phyloP scores from a whole-genome alignment of 2,888 invertebrate genomes.

The Luffia ferchaultella region DNA sequence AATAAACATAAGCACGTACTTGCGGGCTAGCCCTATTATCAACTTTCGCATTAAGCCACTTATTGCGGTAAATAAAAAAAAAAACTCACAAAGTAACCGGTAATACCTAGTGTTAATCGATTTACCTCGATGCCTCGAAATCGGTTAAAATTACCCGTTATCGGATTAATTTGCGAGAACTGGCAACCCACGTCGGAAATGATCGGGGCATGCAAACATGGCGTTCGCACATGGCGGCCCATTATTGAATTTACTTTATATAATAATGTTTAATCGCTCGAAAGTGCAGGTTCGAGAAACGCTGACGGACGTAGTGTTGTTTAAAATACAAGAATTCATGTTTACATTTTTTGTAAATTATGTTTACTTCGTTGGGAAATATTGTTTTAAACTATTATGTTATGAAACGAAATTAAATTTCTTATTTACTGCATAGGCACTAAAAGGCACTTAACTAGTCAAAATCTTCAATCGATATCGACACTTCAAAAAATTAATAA shows the following conservation, averaged over 20 bases:
- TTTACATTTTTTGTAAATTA: too few species aligned
- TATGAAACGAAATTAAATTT: too few species aligned
- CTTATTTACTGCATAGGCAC: too few species aligned
- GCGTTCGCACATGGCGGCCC: constrained; percentile 41
- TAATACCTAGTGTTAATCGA: background rate
- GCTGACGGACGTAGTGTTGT: constrained; percentile 4
- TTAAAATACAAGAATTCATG: background rate
- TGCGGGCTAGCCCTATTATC: too few species aligned
- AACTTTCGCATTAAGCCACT: too few species aligned
- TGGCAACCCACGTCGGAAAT: background rate
- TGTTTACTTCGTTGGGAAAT: too few species aligned
- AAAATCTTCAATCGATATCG: too few species aligned
- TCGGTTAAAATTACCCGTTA: background rate
- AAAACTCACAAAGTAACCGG: background rate
- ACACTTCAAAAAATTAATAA: too few species aligned
- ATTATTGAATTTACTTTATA: constrained; percentile 67
- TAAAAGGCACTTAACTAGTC: too few species aligned
- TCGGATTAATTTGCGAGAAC: background rate
- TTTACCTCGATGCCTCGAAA: background rate
- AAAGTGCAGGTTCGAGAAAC: constrained; percentile 44
- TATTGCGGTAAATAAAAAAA: background rate
- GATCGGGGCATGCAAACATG: constrained; percentile 36
- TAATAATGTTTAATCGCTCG: constrained; percentile 63
- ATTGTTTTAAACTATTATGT: too few species aligned
- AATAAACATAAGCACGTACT: too few species aligned